Evolutionary conservation across 2,888 invertebrate species (phyloP).

Genomic region (Aethes cnicana): DNA sequence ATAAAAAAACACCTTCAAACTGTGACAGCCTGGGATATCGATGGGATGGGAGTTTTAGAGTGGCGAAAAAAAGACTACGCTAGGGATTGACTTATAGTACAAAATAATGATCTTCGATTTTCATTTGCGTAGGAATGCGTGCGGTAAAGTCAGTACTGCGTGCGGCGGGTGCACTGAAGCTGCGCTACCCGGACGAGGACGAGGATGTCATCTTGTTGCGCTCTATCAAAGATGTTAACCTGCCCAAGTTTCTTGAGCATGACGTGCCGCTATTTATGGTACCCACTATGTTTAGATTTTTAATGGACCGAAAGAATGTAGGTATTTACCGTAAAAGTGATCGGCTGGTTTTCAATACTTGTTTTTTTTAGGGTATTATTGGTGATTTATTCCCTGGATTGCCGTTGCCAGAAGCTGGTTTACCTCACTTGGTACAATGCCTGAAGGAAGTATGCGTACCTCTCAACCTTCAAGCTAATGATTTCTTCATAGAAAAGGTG

Average conservation of each 20-base stretch:
- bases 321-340: not conserved
- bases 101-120: not conserved
- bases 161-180: constrained; percentile 94
- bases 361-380: constrained; percentile 88
- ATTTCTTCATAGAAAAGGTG: constrained; percentile 91
- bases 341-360: no score
- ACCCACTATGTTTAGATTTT: constrained; percentile 32
- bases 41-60: no score
- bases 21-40: no score
- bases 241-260: constrained; percentile 95
- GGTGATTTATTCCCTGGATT: constrained; percentile 96
- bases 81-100: not conserved
- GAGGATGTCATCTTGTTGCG: constrained; percentile 93
- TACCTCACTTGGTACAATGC: constrained; percentile 79
- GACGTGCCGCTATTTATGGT: constrained; percentile 94
- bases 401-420: constrained; percentile 89
- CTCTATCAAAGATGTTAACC: constrained; percentile 96
- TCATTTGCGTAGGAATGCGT: constrained; percentile 86
- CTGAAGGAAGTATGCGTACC: constrained; percentile 84
- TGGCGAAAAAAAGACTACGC: no score
- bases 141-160: constrained; percentile 96
- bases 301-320: not conserved
- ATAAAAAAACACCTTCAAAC: not conserved
- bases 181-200: constrained; percentile 92
- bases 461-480: constrained; percentile 91